phyloP scores from a whole-genome alignment of 2,888 invertebrate species.

The Ellobium chinense region DNA sequence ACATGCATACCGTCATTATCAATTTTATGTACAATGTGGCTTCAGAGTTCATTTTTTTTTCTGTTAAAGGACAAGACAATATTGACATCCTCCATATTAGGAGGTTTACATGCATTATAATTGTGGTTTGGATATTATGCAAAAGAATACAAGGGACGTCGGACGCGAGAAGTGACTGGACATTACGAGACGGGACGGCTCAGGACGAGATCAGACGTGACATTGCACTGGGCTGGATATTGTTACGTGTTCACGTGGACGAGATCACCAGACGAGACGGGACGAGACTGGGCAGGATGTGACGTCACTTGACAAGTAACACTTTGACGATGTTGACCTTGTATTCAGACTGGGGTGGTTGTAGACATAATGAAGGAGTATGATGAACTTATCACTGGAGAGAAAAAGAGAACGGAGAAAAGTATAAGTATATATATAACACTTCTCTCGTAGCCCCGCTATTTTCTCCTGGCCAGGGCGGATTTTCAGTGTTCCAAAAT shows the following conservation, averaged over 20 bases:
- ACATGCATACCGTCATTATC: slow-evolving; percentile 1
- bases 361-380: no score
- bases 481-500: no score
- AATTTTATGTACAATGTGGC: slow-evolving; percentile 22
- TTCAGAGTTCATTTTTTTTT: slow-evolving; percentile 6
- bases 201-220: background rate
- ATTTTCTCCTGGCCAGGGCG: no score
- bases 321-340: no score
- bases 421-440: no score
- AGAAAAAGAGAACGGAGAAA: no score
- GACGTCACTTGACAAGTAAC: background rate
- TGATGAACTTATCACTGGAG: no score
- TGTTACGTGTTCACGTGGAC: no score
- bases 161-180: background rate
- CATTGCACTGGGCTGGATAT: slow-evolving; percentile 12
- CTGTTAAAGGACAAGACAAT: background rate
- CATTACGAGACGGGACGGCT: no score
- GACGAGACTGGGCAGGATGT: background rate
- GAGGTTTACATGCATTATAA: background rate
- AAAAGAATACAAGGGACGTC: background rate
- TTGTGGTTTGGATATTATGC: background rate
- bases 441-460: no score
- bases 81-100: background rate
- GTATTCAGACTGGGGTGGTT: no score
- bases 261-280: background rate